Conservation (phyloP, 2,113 vertebrate species). For the Carassius carassius region DNA sequence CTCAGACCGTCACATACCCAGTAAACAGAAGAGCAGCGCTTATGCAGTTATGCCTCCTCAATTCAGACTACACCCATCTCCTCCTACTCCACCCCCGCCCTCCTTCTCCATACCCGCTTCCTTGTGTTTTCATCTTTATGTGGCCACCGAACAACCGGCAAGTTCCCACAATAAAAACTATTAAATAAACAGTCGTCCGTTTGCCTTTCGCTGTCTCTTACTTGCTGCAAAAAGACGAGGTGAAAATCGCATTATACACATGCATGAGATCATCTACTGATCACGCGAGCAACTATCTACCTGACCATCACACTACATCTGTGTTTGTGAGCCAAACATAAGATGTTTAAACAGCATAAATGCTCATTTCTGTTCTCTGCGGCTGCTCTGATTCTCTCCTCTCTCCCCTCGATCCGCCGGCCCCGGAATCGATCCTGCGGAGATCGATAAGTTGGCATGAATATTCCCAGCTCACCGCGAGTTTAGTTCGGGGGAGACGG, state of each 20-base stretch:
- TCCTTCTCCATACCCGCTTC: conserved; percentile 1
- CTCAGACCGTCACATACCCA: neutral
- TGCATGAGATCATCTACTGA: neutral
- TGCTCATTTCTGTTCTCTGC: conserved; percentile 3
- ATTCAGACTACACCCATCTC: conserved; percentile 33
- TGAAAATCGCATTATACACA: neutral
- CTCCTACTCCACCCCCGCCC: conserved; percentile 44
- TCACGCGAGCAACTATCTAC: neutral
- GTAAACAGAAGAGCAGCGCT: neutral
- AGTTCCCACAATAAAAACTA: conserved; percentile 9
- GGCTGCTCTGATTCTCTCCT: conserved; percentile 69
- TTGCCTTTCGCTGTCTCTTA: too few relatives aligned
- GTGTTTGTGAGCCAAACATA: neutral
- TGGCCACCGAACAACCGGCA: conserved; percentile 14
- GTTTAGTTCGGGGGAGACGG: conserved; percentile 81
- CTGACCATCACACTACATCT: neutral
- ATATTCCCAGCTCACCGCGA: conserved; percentile 83
- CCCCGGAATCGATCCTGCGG: conserved; percentile 82
- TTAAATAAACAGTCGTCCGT: neutral
- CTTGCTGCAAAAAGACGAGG: neutral
- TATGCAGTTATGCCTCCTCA: conserved; percentile 15
- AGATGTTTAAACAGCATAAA: neutral
- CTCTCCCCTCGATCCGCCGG: conserved; percentile 78
- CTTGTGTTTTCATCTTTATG: neutral
- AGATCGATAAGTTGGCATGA: conserved; percentile 85